Conservation (phyloP, 2,888 invertebrate genomes). For the Morpho deidamia region DNA sequence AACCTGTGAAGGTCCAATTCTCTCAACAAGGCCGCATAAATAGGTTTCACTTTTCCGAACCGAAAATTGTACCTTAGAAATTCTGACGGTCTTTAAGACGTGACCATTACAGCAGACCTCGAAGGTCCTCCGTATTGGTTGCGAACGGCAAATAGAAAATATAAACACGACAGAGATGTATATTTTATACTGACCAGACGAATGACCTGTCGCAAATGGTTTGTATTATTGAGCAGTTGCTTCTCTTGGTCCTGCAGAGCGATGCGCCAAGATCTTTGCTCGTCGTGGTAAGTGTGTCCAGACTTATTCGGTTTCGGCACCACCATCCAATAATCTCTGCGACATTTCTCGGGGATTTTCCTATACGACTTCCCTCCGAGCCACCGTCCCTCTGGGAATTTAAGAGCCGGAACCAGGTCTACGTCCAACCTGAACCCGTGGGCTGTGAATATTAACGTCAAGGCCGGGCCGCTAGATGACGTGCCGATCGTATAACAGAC, state of each 20-base stretch:
- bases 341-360: conserved; percentile 36
- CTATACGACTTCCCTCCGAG: conserved; percentile 41
- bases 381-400: conserved; percentile 63
- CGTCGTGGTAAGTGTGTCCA: conserved; percentile 26
- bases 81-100: too few relatives aligned
- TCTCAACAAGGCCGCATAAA: too few relatives aligned
- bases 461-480: conserved; percentile 71
- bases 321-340: conserved; percentile 59
- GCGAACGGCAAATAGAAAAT: too few relatives aligned
- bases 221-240: conserved; percentile 51
- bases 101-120: too few relatives aligned
- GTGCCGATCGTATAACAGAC: conserved; percentile 48
- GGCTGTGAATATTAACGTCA: conserved; percentile 64
- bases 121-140: too few relatives aligned
- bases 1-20: too few relatives aligned
- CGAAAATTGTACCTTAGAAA: too few relatives aligned
- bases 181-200: conserved; percentile 47
- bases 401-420: conserved; percentile 74
- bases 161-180: too few relatives aligned
- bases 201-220: conserved; percentile 55
- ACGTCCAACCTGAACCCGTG: conserved; percentile 54
- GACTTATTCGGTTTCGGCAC: conserved; percentile 64
- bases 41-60: too few relatives aligned
- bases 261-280: conserved; percentile 66
- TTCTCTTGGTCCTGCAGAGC: conserved; percentile 75